Evolutionary conservation across 1,140 invertebrate genomes (phyloP).

Genomic region (Hycleus phaleratus): DNA sequence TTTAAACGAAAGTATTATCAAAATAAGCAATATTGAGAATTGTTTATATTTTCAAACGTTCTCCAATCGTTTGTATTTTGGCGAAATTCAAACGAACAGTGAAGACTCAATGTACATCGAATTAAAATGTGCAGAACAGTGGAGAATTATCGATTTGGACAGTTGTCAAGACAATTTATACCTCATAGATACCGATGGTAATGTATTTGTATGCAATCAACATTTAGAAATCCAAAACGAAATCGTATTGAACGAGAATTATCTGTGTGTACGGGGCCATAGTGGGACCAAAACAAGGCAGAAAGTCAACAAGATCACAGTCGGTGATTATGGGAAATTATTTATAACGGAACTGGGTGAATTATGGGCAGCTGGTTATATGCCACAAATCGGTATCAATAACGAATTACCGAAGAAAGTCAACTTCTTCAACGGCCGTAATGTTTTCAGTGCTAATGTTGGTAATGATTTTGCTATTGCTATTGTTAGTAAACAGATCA

Average conservation of each 20-base stretch:
- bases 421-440: slow-evolving; percentile 57
- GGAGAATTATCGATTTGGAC: slow-evolving; percentile 47
- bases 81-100: slow-evolving; percentile 22
- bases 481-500: slow-evolving; percentile 53
- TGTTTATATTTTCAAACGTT: slow-evolving; percentile 31
- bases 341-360: slow-evolving; percentile 62
- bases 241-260: slow-evolving; percentile 55
- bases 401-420: slow-evolving; percentile 53
- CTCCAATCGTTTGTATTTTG: slow-evolving; percentile 29
- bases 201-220: slow-evolving; percentile 50
- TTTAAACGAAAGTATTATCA: slow-evolving; percentile 27
- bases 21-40: slow-evolving; percentile 32
- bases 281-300: slow-evolving; percentile 52
- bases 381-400: slow-evolving; percentile 60
- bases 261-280: slow-evolving; percentile 55
- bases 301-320: slow-evolving; percentile 53
- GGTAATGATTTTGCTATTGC: slow-evolving; percentile 62
- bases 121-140: slow-evolving; percentile 16
- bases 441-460: slow-evolving; percentile 53
- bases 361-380: slow-evolving; percentile 65
- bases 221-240: slow-evolving; percentile 49
- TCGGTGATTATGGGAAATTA: slow-evolving; percentile 52
- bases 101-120: slow-evolving; percentile 14
- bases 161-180: slow-evolving; percentile 52
- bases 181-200: slow-evolving; percentile 53